Base-by-base conservation (phyloP, 2,888 invertebrate species). In the Idaea aversata region DNA sequence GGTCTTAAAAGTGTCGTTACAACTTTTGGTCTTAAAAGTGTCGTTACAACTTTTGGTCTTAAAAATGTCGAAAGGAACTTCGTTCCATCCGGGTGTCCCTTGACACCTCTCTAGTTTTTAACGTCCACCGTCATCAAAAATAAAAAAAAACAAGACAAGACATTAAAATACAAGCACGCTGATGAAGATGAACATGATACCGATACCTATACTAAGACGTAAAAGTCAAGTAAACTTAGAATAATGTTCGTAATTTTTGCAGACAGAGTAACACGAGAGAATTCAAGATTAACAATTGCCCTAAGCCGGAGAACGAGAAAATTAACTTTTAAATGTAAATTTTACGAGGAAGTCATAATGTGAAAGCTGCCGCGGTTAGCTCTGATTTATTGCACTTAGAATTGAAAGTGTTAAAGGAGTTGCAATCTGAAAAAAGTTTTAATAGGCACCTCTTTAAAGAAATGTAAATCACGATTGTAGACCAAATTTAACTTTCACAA, bases 241-340 rank as follows among this genome's bases (percentile, higher is more conserved):
- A 81, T 80, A 82, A 83, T 81, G 77, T 77, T 79, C 82, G 80
- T 84, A 87, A 82, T 86, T 87, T 86, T 84, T 82, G 81, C 79
- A 81, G 74, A 68, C 70, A 77, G 70, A 74, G 77, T 76, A 79
- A 81, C 84, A 80, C 80, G 79, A 81, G 80, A 77, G 84, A 85
- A 87, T 86, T 83, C 88, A 85, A 88, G 89, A 91, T 91, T 90
- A 91, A 90, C 89, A 90, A 90, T 88, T 87, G 89, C 87, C 84
- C 83, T 86, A 81, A 87, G 86, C 84, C 81, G 82, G 81, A 83
- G 78, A 86, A 82, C 82, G 88, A 86, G 91, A 90, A 91, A 90
- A 92, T 92, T 91, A 88, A 91, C 89, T 91, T 91, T 92, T 89
- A 90, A 91, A 91, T 91, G 91, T 91, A 91, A 91, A 92, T 91